Evolutionary conservation across 2,888 invertebrate genomes (phyloP), one percentile per base, ranked within the genome.

Genomic region (Philonicus albiceps): DNA sequence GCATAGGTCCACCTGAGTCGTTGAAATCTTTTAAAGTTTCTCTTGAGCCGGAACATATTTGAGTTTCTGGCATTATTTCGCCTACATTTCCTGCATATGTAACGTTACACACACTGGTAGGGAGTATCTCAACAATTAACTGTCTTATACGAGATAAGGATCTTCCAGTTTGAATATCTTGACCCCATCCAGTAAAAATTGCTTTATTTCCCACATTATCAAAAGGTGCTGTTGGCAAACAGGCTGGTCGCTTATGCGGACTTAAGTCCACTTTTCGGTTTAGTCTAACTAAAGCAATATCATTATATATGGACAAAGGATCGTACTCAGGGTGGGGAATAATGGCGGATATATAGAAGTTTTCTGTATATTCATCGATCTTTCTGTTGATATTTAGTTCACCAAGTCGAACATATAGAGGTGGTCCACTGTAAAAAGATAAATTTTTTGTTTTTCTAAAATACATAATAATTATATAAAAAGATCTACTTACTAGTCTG

Each of bases 1-100:
- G 92, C 34, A 96, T 90, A 1, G 95, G 95, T 1, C 95, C 95
- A n/a, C 96, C 95, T 11, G 95, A 95, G 91, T 95, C 95, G 95
- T 95, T 93, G 89, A 94, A 94, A 88, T 94, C 94, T 49, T 91
- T 91, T 0, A 88, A 88, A 86, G 90, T 90, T 1, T 64, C 27
- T 16, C 88, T 89, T 0, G 93, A 92, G 6, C 94, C 94, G 1
- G 94, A 94, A 88, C 95, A 95, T 37, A 94, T 89, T 90, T 94
- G 94, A 8, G 90, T 91, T 0, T 93, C 91, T 0, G 91, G 89
- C 16, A 95, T 92, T 0, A 43, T 43, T 43, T 43, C 40, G 16
- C 89, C 85, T 86, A 86, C 7, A 40, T 86, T 37, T 0, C 40
- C 81, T 4, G 64, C 49, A 80, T 91, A 91, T 0, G 90, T 89